phyloP scores from a whole-genome alignment of 2,888 invertebrate species.

The Himalopsyche tibetana region DNA sequence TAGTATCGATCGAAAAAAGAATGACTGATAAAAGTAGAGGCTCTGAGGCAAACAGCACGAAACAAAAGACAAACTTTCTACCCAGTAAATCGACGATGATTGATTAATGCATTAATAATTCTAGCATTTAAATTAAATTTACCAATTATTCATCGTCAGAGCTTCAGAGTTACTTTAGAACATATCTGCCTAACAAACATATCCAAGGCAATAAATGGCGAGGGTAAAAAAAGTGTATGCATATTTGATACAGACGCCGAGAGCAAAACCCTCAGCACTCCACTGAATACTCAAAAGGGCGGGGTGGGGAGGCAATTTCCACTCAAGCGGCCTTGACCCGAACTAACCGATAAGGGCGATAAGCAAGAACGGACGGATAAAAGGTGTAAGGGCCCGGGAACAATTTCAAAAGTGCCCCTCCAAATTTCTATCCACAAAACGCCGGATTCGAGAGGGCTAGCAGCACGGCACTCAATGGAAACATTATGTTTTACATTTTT shows the following conservation, averaged over 20 bases:
- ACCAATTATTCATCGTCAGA: too few relatives aligned
- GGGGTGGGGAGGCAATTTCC: background rate
- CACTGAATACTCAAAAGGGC: constrained; percentile 2
- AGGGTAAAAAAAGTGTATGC: background rate
- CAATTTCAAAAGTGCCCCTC: background rate
- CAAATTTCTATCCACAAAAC: background rate
- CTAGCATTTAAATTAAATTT: background rate
- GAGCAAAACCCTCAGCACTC: background rate
- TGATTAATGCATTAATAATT: background rate
- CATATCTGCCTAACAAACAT: background rate
- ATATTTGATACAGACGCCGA: background rate
- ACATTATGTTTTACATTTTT: too few relatives aligned
- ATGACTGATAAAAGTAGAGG: too few relatives aligned
- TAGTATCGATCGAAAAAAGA: too few relatives aligned
- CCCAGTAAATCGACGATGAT: too few relatives aligned
- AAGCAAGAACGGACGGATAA: background rate
- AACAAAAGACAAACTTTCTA: too few relatives aligned
- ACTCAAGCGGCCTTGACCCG: constrained; percentile 33
- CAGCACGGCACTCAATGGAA: too few relatives aligned
- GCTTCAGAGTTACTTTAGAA: too few relatives aligned
- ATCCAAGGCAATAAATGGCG: too few relatives aligned
- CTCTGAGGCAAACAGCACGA: too few relatives aligned
- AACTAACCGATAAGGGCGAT: constrained; percentile 36
- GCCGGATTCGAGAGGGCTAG: background rate
- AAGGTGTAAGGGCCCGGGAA: constrained; percentile 11